A percentile compares a stretch with the other conserved stretches of the same genome.
These are phyloP conservation scores for Istiophorus platypterus DNA, from an alignment of 2,113 vertebrate genomes.

Conservation along the genomic window DNA sequence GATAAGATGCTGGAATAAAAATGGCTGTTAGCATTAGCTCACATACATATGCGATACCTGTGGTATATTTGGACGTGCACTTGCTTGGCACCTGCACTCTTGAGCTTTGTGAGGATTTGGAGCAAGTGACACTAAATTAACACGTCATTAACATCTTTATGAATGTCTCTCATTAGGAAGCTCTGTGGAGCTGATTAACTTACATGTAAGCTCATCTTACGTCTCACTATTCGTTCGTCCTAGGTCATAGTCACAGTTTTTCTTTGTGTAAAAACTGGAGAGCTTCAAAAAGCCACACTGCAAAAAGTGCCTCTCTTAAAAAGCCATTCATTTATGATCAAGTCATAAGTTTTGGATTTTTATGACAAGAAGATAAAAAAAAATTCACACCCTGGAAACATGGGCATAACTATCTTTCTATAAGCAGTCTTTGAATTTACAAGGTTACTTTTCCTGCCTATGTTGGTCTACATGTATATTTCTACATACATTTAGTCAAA, in stretches of 20 bases:
- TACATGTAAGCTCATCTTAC: slow-evolving; percentile 3
- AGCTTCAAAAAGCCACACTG: slow-evolving; percentile 5
- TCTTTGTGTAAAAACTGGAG: slow-evolving; percentile 29
- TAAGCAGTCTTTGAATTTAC: background rate
- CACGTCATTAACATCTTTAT: slow-evolving; percentile 4
- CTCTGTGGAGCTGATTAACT: background rate
- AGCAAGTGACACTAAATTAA: background rate
- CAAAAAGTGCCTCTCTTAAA: background rate
- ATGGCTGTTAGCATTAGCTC: too few relatives aligned
- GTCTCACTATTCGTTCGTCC: slow-evolving; percentile 15
- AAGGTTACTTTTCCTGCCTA: background rate
- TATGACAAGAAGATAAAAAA: background rate
- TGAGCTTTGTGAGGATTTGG: background rate
- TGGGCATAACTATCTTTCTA: background rate
- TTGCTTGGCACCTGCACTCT: background rate
- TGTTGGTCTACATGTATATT: background rate
- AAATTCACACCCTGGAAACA: background rate
- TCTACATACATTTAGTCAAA: background rate
- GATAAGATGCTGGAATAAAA: background rate
- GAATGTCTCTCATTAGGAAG: slow-evolving; percentile 14
- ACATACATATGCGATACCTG: background rate
- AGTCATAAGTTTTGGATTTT: background rate
- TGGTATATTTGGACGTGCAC: background rate
- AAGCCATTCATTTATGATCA: background rate
- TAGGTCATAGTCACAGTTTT: slow-evolving; percentile 12